These are phyloP conservation scores for Apamea anceps DNA, from an alignment of 2,888 invertebrate species.

Conservation along the genomic window DNA sequence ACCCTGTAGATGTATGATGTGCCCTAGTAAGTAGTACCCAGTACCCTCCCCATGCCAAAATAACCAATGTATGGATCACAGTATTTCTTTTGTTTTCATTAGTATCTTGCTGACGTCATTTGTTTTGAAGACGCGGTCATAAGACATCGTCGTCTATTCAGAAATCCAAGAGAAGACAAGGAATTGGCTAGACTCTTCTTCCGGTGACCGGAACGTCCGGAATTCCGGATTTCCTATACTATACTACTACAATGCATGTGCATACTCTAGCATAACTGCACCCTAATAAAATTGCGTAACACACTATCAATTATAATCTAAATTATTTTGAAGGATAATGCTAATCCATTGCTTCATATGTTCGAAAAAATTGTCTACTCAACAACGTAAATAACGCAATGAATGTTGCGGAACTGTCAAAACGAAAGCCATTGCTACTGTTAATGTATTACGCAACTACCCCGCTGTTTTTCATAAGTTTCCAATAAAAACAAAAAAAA, in stretches of 20 bases:
- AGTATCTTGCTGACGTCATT: background rate
- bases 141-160: background rate
- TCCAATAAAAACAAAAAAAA: conserved; percentile 50
- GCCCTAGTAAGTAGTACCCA: too few species aligned
- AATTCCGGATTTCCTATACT: background rate
- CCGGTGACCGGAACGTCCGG: background rate
- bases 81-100: background rate
- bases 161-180: background rate
- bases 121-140: background rate
- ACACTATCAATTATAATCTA: too few species aligned
- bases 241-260: background rate
- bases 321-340: background rate
- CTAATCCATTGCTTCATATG: background rate
- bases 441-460: background rate
- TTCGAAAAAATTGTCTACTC: background rate
- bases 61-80: background rate
- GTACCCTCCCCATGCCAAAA: too few species aligned
- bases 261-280: background rate
- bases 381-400: background rate
- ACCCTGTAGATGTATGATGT: too few species aligned
- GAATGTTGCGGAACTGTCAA: background rate
- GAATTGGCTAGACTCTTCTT: too few species aligned
- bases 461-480: conserved; percentile 33
- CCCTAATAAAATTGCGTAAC: too few species aligned
- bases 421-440: background rate